Evolutionary conservation across 2,888 invertebrate genomes (phyloP), one percentile per base, ranked within the genome.

Genomic region (Lycia hirtaria): DNA sequence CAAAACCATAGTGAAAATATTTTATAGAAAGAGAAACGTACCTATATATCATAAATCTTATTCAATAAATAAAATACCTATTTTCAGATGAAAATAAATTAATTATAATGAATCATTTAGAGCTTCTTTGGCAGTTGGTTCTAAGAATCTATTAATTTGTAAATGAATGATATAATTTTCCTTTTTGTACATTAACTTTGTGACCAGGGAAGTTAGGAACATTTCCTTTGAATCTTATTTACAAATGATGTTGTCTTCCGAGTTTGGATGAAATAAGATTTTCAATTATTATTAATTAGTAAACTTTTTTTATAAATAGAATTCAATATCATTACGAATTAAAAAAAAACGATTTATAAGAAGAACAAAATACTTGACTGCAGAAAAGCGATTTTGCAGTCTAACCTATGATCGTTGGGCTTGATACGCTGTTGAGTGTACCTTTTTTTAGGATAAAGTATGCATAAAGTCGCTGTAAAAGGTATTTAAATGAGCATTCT

Each of bases 101-200:
- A 56, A 58, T 56, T 54, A 59, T 1, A 28, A 35, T 17, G 28
- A 56, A 51, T 59, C 24, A 56, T 49, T 56, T 32, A 38, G 44
- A 47, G 47, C 53, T 43, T 9, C 32, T 38, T 56, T 50, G 45
- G 32, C 35, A 44, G 22, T 19, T 50, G 49, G 52, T 60, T 57
- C 44, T 41, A 47, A 52, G 54, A 41, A 56, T 48, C 41, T 52
- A 44, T 55, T 57, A 61, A 64, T 48, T 61, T 55, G 32, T 45
- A 33, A 60, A 59, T 47, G 48, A 53, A 60, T 60, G 19, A 47
- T 45, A 61, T 43, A 59, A 56, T 54, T 58, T n/a, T 56, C 37
- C 30, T 56, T 47, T 56, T 43, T 47, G 48, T 56, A 33, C 57
- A 43, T 12, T 30, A 65, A 38, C 56, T 60, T 51, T 53, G 19